Evolutionary conservation across 2,888 invertebrate species (phyloP).

Genomic region (Liopterus haemorrhoidalis): DNA sequence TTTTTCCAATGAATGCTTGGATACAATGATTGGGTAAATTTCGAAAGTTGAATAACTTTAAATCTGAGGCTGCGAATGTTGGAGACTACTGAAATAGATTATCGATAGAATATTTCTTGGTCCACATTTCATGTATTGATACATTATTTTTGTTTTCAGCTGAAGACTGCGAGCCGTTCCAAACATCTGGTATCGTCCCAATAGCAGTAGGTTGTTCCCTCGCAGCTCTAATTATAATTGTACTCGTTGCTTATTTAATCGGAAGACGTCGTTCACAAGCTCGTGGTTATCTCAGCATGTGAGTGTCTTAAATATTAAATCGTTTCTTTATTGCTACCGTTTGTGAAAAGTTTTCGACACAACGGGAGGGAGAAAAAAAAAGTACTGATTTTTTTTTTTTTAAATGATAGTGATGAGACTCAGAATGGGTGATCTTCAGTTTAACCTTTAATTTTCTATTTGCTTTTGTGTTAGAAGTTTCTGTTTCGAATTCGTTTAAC

Average conservation of each 20-base stretch:
- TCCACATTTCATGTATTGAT: no score
- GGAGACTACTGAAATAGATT: no score
- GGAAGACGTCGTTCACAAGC: constrained; percentile 80
- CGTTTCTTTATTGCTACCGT: neutral
- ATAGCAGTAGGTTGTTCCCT: constrained; percentile 94
- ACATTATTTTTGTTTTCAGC: no score
- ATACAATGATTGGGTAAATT: no score
- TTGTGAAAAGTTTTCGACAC: neutral
- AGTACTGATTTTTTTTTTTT: constrained; percentile 12
- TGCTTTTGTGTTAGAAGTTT: constrained; percentile 10
- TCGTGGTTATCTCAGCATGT: constrained; percentile 85
- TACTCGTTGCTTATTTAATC: constrained; percentile 87
- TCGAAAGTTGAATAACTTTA: no score
- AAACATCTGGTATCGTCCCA: constrained; percentile 86
- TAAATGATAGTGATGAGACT: constrained; percentile 5
- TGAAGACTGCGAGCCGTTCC: constrained; percentile 64
- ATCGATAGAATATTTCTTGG: no score
- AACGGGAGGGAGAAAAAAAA: constrained; percentile 19
- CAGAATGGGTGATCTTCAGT: neutral
- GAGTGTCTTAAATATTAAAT: constrained; percentile 44
- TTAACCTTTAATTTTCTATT: constrained; percentile 3
- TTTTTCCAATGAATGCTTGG: no score
- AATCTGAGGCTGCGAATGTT: no score
- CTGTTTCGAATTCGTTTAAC: constrained; percentile 10
- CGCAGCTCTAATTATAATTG: constrained; percentile 81